Percentiles rank a stretch among this genome's conserved stretches.
These are phyloP conservation scores for Mormyrus hasselquistii DNA, from an alignment of 2,797 vertebrate species.

Conservation along the genomic window DNA sequence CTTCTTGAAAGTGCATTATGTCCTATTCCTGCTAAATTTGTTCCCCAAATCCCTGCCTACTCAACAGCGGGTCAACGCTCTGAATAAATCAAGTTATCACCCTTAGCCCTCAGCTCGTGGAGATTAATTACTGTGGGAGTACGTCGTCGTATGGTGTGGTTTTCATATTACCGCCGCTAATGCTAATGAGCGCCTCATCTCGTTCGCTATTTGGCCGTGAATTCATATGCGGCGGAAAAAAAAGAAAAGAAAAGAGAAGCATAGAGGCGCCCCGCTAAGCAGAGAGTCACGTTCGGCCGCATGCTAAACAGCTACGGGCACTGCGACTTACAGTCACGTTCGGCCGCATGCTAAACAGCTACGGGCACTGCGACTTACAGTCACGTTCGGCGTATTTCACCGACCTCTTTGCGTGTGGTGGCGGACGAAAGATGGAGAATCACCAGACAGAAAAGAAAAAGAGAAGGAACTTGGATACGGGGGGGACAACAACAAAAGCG, in stretches of 20 bases:
- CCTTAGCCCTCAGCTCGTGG: neutral
- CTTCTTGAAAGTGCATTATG: slow-evolving; percentile 1
- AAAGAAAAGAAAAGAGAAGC: neutral
- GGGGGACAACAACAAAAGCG: neutral
- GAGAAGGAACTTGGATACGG: neutral
- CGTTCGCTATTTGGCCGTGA: neutral
- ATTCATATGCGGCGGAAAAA: neutral
- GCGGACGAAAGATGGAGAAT: neutral
- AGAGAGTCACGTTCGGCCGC: neutral
- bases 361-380: neutral
- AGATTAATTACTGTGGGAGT: slow-evolving; percentile 11
- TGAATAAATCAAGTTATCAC: slow-evolving; percentile 3
- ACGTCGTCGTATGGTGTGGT: neutral
- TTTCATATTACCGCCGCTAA: neutral
- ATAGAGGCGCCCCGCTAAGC: neutral
- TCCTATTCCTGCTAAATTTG: slow-evolving; percentile 8
- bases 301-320: neutral
- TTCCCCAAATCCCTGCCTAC: neutral
- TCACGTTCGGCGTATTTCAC: neutral
- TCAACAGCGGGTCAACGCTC: neutral
- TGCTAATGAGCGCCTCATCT: neutral
- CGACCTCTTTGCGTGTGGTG: too few relatives aligned
- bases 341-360: neutral
- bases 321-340: neutral
- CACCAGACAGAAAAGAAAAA: neutral